Percentiles rank a stretch among this genome's conserved stretches.
phyloP scores from a whole-genome alignment of 2,888 invertebrate species.

The Pollenia griseotomentosa region DNA sequence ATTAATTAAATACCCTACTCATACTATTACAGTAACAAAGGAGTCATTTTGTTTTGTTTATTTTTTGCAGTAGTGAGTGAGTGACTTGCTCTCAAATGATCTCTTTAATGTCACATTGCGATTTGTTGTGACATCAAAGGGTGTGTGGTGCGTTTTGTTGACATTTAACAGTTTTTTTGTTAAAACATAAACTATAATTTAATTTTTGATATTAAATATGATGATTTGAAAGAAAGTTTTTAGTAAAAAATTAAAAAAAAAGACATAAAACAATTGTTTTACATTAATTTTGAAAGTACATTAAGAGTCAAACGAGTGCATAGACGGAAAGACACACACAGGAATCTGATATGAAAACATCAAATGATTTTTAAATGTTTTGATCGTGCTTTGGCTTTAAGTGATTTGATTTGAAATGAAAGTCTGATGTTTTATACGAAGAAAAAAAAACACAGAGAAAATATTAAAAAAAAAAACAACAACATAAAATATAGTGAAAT shows the following conservation, averaged over 20 bases:
- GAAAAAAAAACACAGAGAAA: conserved; percentile 28
- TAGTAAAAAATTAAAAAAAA: conserved; percentile 7
- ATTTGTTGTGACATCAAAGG: conserved; percentile 32
- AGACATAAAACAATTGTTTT: conserved; percentile 62
- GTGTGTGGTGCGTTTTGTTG: conserved; percentile 53
- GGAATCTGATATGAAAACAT: conserved; percentile 67
- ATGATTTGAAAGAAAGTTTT: conserved; percentile 66
- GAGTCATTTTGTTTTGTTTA: not conserved
- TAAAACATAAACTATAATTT: conserved; percentile 21
- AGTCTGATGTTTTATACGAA: conserved; percentile 51
- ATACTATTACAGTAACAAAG: not conserved
- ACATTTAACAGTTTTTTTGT: conserved; percentile 36
- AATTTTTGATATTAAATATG: conserved; percentile 35
- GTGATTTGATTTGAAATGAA: conserved; percentile 69
- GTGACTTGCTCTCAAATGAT: not conserved
- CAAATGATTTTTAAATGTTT: conserved; percentile 67
- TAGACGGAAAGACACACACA: not conserved
- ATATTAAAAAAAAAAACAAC: conserved; percentile 10
- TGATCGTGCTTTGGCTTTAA: conserved; percentile 63
- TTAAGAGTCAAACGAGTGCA: not conserved
- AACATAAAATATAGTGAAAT: conserved; percentile 55
- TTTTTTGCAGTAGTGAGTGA: not conserved
- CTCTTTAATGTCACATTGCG: conserved; percentile 22
- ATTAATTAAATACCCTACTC: no score
- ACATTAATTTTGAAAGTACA: conserved; percentile 70